These are phyloP conservation scores for Catharus fuscescens DNA, from an alignment of 2,113 vertebrate species.

Conservation along the genomic window DNA sequence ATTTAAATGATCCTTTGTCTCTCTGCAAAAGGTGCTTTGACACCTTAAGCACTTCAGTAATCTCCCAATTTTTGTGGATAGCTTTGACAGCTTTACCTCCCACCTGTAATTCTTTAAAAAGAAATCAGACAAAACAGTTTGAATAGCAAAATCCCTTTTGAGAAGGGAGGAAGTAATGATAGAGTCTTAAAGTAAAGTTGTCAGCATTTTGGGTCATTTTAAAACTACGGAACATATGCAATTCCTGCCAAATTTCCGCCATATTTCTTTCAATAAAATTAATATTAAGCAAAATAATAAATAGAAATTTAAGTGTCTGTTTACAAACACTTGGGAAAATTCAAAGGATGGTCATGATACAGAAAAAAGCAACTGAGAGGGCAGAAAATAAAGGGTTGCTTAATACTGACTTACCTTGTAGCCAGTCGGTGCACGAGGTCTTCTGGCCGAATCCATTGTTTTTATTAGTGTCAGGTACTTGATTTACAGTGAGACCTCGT, in stretches of 20 bases:
- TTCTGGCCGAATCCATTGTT: conserved; percentile 6
- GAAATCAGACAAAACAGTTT: neutral
- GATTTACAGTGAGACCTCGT: conserved; percentile 50
- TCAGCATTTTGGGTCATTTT: neutral
- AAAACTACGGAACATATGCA: neutral
- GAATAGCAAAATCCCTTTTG: neutral
- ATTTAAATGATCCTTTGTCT: neutral
- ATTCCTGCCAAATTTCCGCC: neutral
- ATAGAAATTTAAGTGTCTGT: neutral
- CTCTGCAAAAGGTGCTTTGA: neutral
- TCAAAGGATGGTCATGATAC: neutral
- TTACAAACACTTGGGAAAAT: neutral
- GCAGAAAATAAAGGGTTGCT: neutral
- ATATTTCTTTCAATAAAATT: neutral
- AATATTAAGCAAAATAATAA: neutral
- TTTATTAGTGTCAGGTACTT: conserved; percentile 63
- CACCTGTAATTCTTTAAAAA: neutral
- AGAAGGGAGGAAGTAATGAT: neutral
- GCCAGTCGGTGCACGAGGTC: neutral
- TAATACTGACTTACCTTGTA: neutral
- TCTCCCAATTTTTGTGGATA: neutral
- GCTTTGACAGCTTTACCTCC: neutral
- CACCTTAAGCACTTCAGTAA: neutral
- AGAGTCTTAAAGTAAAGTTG: neutral
- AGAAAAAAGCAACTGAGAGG: neutral